Conservation (phyloP, 2,888 invertebrate genomes). For the Coenonympha glycerion region DNA sequence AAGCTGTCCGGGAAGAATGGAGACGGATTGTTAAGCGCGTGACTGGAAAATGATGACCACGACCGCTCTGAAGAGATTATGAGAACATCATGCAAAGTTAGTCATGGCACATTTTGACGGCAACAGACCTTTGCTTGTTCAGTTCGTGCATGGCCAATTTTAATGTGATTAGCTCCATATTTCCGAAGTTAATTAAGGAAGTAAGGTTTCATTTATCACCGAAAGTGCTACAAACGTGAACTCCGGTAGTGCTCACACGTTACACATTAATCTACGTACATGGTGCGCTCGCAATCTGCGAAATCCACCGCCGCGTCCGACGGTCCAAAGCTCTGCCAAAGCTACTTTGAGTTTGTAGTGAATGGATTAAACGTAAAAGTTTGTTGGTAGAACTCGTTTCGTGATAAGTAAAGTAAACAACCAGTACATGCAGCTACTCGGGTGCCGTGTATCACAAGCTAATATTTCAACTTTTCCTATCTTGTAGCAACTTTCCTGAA, state of each 20-base stretch:
- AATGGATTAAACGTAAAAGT: slow-evolving; percentile 58
- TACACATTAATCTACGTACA: slow-evolving; percentile 18
- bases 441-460: background rate
- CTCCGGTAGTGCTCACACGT: background rate
- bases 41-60: too few species aligned
- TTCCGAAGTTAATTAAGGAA: too few species aligned
- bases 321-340: slow-evolving; percentile 48
- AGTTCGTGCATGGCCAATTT: too few species aligned
- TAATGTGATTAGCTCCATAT: too few species aligned
- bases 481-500: too few species aligned
- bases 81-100: too few species aligned
- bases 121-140: too few species aligned
- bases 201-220: background rate
- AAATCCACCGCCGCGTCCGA: slow-evolving; percentile 57
- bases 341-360: slow-evolving; percentile 63
- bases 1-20: too few species aligned
- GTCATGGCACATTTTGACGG: too few species aligned
- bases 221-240: background rate
- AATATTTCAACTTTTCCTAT: background rate
- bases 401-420: slow-evolving; percentile 19
- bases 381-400: slow-evolving; percentile 24
- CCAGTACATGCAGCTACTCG: background rate
- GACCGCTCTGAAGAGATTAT: too few species aligned
- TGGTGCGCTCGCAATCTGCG: slow-evolving; percentile 2
- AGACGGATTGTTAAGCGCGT: too few species aligned